phyloP scores from a whole-genome alignment of 1,140 invertebrate species.

The Drosophila orosa region DNA sequence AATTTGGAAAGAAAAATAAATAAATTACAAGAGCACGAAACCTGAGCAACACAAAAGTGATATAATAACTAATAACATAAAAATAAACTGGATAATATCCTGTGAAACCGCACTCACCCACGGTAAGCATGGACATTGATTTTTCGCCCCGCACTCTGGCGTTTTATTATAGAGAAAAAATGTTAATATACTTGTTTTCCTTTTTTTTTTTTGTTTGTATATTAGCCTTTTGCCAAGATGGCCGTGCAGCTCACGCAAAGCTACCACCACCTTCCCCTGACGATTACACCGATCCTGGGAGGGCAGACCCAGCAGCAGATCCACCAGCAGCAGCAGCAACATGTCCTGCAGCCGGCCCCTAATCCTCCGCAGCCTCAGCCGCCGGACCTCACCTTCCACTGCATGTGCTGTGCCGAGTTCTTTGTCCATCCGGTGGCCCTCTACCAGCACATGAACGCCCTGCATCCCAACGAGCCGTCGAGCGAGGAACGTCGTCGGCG shows the following conservation, averaged over 20 bases:
- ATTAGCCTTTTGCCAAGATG: slow-evolving; percentile 61
- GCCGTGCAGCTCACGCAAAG: slow-evolving; percentile 71
- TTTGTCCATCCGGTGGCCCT: slow-evolving; percentile 74
- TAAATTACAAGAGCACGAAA: slow-evolving; percentile 27
- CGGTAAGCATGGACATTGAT: slow-evolving; percentile 38
- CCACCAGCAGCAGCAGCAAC: slow-evolving; percentile 40
- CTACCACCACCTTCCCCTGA: slow-evolving; percentile 73
- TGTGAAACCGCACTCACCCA: slow-evolving; percentile 20
- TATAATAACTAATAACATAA: slow-evolving; percentile 47
- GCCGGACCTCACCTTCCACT: slow-evolving; percentile 83
- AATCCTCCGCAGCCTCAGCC: slow-evolving; percentile 48
- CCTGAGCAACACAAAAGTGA: slow-evolving; percentile 45
- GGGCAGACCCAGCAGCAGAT: slow-evolving; percentile 5
- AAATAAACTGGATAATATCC: slow-evolving; percentile 2
- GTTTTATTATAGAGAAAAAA: slow-evolving; percentile 40
- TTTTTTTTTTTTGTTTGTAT: slow-evolving; percentile 1
- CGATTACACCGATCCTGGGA: slow-evolving; percentile 71
- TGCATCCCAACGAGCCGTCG: slow-evolving; percentile 60
- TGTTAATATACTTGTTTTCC: slow-evolving; percentile 5
- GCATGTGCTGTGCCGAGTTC: slow-evolving; percentile 78
- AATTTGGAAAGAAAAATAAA: slow-evolving; percentile 8
- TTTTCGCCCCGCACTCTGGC: slow-evolving; percentile 23
- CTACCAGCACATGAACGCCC: slow-evolving; percentile 81
- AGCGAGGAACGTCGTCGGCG: slow-evolving; percentile 5
- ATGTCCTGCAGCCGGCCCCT: slow-evolving; percentile 35